Evolutionary conservation across 2,113 vertebrate species (phyloP), one percentile per base, ranked within the genome.

Genomic region (Dasyprocta punctata): DNA sequence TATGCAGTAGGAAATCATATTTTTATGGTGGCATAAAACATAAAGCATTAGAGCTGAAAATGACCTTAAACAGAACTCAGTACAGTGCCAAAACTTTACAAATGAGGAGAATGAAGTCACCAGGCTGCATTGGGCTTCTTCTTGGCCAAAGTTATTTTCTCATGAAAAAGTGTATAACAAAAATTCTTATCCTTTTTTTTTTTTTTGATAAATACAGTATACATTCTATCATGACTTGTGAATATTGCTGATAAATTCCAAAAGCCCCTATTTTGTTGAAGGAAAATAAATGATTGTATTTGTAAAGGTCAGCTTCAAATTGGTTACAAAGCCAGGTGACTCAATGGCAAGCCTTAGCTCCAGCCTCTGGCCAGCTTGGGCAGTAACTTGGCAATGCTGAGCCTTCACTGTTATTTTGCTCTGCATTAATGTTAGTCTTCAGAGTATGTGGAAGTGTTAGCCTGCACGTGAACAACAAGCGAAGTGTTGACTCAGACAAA

Each of bases 11-110:
- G 52, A 91, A 94, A 97, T 71, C 38, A 26, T 78, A 61, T 93
- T 88, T 87, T 92, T 84, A 81, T 52, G 30, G 28, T 58, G 89
- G 73, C 54, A 95, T 36, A 93, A 90, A 90, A 69, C 81, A 90
- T 33, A 94, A 94, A 91, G 69, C 33, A 69, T 61, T 20, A 63
- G 63, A 88, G 61, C 24, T 86, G 28, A 89, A 97, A 97, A 94
- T 7, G 19, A 96, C 63, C 60, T 97, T 93, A 67, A 61, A 80
- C 94, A 54, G 36, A 84, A 85, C 30, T 16, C 56, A 65, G 38
- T 20, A 58, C 28, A 33, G n/a, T 63, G 83, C 12, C 44, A 67
- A 44, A 41, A 33, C 44, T 96, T 90, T 80, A 77, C 54, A 91
- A 91, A 81, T 8, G 26, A 85, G 60, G 77, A 93, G 89, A 56